phyloP scores from a whole-genome alignment of 2,888 invertebrate species.

The Odontocerum albicorne region DNA sequence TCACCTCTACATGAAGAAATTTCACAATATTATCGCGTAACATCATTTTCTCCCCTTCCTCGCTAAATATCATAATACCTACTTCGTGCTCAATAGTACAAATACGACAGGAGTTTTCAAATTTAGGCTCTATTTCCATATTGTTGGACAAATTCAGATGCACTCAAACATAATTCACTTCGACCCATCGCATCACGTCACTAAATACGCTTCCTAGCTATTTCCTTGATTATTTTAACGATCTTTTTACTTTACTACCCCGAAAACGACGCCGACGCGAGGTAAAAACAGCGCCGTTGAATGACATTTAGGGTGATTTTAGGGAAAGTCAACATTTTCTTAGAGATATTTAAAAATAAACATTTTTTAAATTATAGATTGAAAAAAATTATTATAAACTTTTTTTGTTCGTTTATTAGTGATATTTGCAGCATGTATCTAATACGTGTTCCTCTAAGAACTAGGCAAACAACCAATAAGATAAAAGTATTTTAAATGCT shows the following conservation, averaged over 20 bases:
- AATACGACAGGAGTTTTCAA: conserved; percentile 62
- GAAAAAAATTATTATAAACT: neutral
- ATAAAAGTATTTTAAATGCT: too few species aligned
- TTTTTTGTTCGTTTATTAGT: too few species aligned
- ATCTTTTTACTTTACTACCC: conserved; percentile 29
- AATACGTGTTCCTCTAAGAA: too few species aligned
- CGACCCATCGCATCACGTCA: conserved; percentile 22
- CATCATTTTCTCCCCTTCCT: conserved; percentile 65
- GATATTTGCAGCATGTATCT: too few species aligned
- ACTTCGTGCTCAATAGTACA: conserved; percentile 63
- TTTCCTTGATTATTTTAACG: conserved; percentile 30
- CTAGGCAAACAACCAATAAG: too few species aligned
- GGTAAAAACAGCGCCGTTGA: conserved; percentile 25
- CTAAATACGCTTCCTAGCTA: conserved; percentile 14
- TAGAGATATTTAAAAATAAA: neutral
- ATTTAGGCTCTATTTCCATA: conserved; percentile 41
- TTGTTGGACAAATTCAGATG: conserved; percentile 13
- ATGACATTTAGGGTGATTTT: conserved; percentile 18
- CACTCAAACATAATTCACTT: conserved; percentile 11
- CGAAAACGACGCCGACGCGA: conserved; percentile 19
- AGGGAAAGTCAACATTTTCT: neutral
- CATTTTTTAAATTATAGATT: neutral
- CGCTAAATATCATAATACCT: conserved; percentile 65
- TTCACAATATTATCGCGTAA: conserved; percentile 67
- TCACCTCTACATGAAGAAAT: conserved; percentile 68